phyloP scores from a whole-genome alignment of 2,888 invertebrate genomes.

The Gnatocerus cornutus region DNA sequence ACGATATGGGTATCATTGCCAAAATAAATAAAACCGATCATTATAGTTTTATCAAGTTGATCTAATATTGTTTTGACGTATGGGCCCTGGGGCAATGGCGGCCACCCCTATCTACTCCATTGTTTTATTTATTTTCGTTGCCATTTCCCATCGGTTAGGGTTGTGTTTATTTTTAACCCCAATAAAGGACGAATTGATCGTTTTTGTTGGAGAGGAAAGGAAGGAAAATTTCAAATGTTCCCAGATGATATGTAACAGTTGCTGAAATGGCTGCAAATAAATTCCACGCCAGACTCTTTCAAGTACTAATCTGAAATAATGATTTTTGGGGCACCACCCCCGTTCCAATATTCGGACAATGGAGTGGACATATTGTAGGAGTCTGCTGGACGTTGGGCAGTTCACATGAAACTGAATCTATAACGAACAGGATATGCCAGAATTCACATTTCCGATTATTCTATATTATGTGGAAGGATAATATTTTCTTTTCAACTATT shows the following conservation, averaged over 20 bases:
- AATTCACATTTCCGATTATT: constrained; percentile 53
- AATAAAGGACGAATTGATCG: constrained; percentile 35
- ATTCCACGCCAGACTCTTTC: constrained; percentile 52
- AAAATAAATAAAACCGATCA: constrained; percentile 45
- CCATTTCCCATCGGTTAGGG: constrained; percentile 49
- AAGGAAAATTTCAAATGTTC: constrained; percentile 33
- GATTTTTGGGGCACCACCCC: constrained; percentile 57
- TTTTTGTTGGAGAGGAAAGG: constrained; percentile 21
- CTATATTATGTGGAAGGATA: constrained; percentile 38
- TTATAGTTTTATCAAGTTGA: constrained; percentile 54
- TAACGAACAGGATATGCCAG: constrained; percentile 46
- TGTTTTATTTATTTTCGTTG: constrained; percentile 66
- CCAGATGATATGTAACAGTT: constrained; percentile 37
- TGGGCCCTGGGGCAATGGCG: constrained; percentile 46
- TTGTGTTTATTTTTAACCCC: constrained; percentile 43
- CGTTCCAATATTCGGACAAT: constrained; percentile 54
- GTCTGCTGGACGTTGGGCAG: constrained; percentile 54
- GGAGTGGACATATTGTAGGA: constrained; percentile 47
- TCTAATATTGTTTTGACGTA: constrained; percentile 54
- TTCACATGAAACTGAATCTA: constrained; percentile 48
- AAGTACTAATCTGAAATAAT: constrained; percentile 60
- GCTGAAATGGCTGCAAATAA: constrained; percentile 46
- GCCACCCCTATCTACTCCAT: constrained; percentile 59
- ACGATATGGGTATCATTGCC: constrained; percentile 53
- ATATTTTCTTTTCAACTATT: constrained; percentile 23